Evolutionary conservation across 2,797 vertebrate genomes (phyloP).

Genomic region (Chaenodraco wilsoni): DNA sequence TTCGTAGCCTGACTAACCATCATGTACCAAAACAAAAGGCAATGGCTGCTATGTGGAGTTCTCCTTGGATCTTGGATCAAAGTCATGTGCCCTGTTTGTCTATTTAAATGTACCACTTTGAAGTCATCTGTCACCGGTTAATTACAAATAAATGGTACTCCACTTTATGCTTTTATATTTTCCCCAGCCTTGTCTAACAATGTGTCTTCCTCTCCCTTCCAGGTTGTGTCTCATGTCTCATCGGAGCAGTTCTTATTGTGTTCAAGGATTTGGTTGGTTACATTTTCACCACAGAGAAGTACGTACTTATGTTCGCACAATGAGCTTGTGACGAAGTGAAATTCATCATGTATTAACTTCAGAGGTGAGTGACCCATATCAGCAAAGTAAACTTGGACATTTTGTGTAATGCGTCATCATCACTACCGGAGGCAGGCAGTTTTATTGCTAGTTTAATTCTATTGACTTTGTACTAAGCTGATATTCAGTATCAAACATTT

Average conservation of each 20-base stretch:
- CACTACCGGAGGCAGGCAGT: not conserved
- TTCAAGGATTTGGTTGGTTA: conserved; percentile 82
- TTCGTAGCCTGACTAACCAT: conserved; percentile 4
- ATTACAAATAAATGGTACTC: not conserved
- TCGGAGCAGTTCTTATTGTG: conserved; percentile 57
- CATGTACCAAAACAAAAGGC: not conserved
- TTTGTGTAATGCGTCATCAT: not conserved
- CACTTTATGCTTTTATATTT: not conserved
- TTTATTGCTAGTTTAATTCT: too few relatives aligned
- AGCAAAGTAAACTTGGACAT: not conserved
- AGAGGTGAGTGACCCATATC: not conserved
- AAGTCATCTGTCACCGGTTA: not conserved
- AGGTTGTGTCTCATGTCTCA: conserved; percentile 72
- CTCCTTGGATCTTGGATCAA: not conserved
- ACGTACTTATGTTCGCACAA: conserved; percentile 57
- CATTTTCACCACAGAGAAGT: conserved; percentile 88
- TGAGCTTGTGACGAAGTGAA: not conserved
- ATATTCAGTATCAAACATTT: not conserved
- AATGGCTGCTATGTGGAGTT: not conserved
- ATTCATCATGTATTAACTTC: conserved; percentile 34
- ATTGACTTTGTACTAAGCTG: too few relatives aligned
- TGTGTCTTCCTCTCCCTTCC: conserved; percentile 32
- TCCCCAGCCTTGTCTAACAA: not conserved
- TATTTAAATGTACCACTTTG: not conserved
- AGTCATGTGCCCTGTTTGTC: not conserved